phyloP scores from a whole-genome alignment of 2,888 invertebrate species.

The Pyrrhia umbra region DNA sequence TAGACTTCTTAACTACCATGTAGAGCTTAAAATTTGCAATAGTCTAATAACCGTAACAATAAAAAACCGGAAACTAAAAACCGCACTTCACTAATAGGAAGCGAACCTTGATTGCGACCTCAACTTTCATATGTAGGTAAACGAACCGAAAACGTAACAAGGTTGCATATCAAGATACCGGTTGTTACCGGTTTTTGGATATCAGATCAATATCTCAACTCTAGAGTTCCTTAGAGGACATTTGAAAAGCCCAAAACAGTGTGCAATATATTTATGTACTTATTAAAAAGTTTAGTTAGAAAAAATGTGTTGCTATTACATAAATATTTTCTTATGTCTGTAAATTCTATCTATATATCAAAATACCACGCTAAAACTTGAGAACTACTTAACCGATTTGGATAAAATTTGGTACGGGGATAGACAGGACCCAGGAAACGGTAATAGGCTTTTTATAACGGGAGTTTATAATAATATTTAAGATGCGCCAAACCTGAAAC shows the following conservation, averaged over 20 bases:
- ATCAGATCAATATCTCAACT: slow-evolving; percentile 27
- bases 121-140: slow-evolving; percentile 70
- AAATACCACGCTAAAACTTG: no score
- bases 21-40: slow-evolving; percentile 8
- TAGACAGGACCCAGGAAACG: no score
- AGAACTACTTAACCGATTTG: no score
- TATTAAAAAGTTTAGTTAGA: no score
- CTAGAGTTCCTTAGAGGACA: slow-evolving; percentile 29
- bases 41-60: slow-evolving; percentile 51
- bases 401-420: no score
- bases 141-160: slow-evolving; percentile 66
- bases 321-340: no score
- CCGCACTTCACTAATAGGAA: slow-evolving; percentile 64
- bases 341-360: no score
- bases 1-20: no score
- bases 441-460: no score
- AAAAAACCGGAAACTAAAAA: slow-evolving; percentile 59
- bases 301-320: no score
- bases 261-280: neutral
- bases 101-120: slow-evolving; percentile 69
- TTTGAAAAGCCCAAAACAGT: slow-evolving; percentile 8
- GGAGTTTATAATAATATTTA: no score
- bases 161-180: slow-evolving; percentile 61
- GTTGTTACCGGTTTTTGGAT: slow-evolving; percentile 48
- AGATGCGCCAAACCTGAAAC: no score